Conservation (phyloP, 2,113 vertebrate genomes). For the Pimephales promelas region DNA sequence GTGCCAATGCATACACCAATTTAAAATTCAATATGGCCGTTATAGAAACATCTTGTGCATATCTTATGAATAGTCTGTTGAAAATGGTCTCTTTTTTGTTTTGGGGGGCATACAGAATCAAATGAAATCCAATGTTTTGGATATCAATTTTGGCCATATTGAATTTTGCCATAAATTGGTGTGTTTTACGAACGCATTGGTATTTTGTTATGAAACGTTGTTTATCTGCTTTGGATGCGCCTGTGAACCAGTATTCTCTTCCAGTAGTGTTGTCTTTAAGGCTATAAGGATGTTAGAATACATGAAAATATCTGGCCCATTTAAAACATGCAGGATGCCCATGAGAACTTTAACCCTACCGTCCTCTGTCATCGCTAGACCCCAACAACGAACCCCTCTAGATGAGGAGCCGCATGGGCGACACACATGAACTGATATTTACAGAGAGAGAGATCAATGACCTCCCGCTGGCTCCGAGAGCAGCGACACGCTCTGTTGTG, state of each 20-base stretch:
- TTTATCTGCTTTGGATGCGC: background rate
- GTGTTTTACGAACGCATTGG: background rate
- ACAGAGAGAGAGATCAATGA: constrained; percentile 55
- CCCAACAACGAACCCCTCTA: constrained; percentile 1
- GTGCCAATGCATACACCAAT: too few species aligned
- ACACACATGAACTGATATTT: constrained; percentile 55
- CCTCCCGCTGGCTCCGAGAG: constrained; percentile 32
- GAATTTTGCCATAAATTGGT: too few species aligned
- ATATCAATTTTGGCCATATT: too few species aligned
- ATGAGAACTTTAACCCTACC: background rate
- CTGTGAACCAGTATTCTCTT: background rate
- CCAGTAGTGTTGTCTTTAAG: background rate
- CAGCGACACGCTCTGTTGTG: constrained; percentile 41
- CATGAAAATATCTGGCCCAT: background rate
- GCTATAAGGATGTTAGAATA: background rate
- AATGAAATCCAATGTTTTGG: too few species aligned
- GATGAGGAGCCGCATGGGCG: background rate
- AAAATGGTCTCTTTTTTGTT: background rate
- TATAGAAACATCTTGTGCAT: too few species aligned
- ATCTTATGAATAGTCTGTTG: background rate
- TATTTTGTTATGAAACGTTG: background rate
- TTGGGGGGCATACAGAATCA: too few species aligned
- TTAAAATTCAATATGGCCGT: too few species aligned
- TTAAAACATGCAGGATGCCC: background rate
- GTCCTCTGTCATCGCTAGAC: constrained; percentile 5